Evolutionary conservation across 2,888 invertebrate species (phyloP).

Genomic region (Amphipyra tragopoginis): DNA sequence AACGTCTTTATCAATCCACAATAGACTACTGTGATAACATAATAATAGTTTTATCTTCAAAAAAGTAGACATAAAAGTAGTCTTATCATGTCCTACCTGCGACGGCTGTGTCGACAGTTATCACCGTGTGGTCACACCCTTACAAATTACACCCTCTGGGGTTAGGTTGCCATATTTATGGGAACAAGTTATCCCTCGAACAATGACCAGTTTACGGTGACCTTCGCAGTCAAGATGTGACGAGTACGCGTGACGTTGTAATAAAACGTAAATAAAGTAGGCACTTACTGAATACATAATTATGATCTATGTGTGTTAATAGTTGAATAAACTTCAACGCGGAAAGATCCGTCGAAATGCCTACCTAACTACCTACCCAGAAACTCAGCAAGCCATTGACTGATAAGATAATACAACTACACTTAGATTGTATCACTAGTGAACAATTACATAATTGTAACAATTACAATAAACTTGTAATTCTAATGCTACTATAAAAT

Average conservation of each 20-base stretch:
- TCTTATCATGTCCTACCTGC: slow-evolving; percentile 52
- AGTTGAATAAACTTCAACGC: slow-evolving; percentile 44
- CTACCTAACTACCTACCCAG: background rate
- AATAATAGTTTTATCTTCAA: slow-evolving; percentile 31
- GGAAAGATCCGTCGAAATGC: slow-evolving; percentile 12
- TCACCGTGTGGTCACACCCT: slow-evolving; percentile 49
- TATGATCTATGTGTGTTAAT: slow-evolving; percentile 17
- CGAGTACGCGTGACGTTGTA: background rate
- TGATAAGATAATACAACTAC: slow-evolving; percentile 45
- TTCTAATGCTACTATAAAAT: slow-evolving; percentile 37
- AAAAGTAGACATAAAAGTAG: slow-evolving; percentile 24
- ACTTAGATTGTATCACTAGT: slow-evolving; percentile 17
- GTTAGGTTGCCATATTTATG: slow-evolving; percentile 44
- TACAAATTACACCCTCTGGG: slow-evolving; percentile 51
- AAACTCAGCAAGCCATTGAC: slow-evolving; percentile 33
- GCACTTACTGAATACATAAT: too few relatives aligned
- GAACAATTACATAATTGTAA: slow-evolving; percentile 34
- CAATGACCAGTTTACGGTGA: slow-evolving; percentile 35
- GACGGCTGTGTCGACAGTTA: slow-evolving; percentile 37
- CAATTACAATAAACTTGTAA: slow-evolving; percentile 42
- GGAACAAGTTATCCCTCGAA: slow-evolving; percentile 25
- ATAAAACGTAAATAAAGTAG: background rate
- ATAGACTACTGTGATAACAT: background rate
- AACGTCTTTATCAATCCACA: background rate
- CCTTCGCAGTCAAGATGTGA: slow-evolving; percentile 26